phyloP scores from a whole-genome alignment of 2,113 vertebrate genomes.

The Garra rufa region DNA sequence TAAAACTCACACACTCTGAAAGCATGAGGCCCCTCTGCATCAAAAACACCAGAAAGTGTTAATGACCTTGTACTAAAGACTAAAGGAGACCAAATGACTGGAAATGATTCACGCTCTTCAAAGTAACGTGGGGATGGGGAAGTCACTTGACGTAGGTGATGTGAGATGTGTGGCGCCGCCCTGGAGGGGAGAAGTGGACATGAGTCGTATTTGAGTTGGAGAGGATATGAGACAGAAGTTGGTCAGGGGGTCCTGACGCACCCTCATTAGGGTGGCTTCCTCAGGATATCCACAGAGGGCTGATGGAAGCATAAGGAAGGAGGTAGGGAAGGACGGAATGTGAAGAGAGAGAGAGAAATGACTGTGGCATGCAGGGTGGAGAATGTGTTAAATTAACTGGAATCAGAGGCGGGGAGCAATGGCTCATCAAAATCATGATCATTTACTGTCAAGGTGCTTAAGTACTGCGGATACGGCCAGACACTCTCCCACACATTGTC shows the following conservation, averaged over 20 bases:
- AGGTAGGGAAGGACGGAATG: conserved; percentile 38
- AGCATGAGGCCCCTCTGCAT: neutral
- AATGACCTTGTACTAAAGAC: neutral
- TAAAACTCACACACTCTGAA: neutral
- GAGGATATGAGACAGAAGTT: conserved; percentile 58
- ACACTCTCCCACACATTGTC: neutral
- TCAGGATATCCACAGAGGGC: conserved; percentile 71
- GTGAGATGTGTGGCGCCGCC: neutral
- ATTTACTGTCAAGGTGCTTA: neutral
- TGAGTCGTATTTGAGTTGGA: conserved; percentile 13
- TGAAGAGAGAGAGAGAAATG: conserved; percentile 22
- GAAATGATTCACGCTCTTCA: conserved; percentile 5
- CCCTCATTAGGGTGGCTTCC: conserved; percentile 67
- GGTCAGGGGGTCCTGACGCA: conserved; percentile 61
- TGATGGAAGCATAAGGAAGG: conserved; percentile 51
- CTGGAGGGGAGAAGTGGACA: neutral
- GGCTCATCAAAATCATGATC: conserved; percentile 18
- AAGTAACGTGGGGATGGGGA: neutral
- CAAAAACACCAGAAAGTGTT: neutral
- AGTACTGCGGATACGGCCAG: neutral
- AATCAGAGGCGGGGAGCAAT: neutral
- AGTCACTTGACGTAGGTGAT: conserved; percentile 1
- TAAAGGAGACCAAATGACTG: neutral
- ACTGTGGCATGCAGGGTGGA: neutral
- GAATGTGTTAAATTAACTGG: conserved; percentile 1